phyloP scores from a whole-genome alignment of 2,888 invertebrate genomes.

The Theretra japonica region DNA sequence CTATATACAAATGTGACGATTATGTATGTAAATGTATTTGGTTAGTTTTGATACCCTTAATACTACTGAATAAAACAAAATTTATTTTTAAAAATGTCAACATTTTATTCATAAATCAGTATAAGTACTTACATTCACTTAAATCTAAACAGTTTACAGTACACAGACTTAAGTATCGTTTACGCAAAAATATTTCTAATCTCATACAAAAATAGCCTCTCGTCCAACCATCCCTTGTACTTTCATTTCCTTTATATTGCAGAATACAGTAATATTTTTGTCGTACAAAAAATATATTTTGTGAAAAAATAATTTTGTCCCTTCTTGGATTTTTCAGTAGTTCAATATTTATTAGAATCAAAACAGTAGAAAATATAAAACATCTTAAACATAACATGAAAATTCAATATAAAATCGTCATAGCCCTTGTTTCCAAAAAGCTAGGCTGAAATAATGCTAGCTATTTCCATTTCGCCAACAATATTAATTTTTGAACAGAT shows the following conservation, averaged over 20 bases:
- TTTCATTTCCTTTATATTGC: conserved; percentile 45
- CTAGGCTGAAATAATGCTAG: too few species aligned
- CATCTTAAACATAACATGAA: too few species aligned
- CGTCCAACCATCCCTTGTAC: conserved; percentile 62
- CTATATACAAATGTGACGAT: too few species aligned
- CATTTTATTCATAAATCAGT: conserved; percentile 83
- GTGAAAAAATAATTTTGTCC: background rate
- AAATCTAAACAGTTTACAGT: conserved; percentile 67
- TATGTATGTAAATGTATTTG: too few species aligned
- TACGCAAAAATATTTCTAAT: conserved; percentile 59
- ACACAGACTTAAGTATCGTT: conserved; percentile 63
- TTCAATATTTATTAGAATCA: too few species aligned
- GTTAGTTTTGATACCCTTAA: too few species aligned
- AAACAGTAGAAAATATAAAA: too few species aligned
- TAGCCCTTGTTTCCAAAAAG: too few species aligned
- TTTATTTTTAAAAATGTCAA: conserved; percentile 67
- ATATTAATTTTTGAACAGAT: too few species aligned
- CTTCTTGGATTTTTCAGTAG: background rate
- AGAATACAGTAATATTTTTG: background rate
- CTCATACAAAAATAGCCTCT: conserved; percentile 78
- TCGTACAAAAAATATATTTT: background rate
- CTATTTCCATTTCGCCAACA: too few species aligned
- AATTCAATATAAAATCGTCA: too few species aligned
- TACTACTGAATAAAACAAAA: background rate
- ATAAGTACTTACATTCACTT: conserved; percentile 75